Evolutionary conservation across 1,140 invertebrate species (phyloP), one percentile per base, ranked within the genome.

Genomic region (Drosophila sp.): DNA sequence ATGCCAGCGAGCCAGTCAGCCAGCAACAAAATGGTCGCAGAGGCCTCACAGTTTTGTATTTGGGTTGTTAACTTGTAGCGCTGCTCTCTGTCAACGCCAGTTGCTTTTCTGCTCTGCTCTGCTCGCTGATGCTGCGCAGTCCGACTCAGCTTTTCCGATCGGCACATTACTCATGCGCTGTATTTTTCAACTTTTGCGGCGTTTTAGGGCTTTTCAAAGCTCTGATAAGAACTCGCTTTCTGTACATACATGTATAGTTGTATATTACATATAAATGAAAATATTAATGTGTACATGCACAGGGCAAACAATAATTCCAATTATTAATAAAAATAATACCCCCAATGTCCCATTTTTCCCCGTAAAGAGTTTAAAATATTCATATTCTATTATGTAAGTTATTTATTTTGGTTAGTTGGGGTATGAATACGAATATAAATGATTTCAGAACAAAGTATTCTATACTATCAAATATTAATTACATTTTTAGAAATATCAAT

Each of bases 11-110:
- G 50, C 46, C 56, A 53, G 56, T 53, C 71, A 64, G 59, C 61
- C 73, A 61, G 43, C 78, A 83, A 84, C 76, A 83, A 84, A 84
- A 83, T 84, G 73, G 69, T 86, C 62, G 80, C 61, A 86, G 75
- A 73, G 74, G 69, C 78, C 76, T 73, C 80, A 76, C 80, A 79
- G 53, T 69, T 67, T 72, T 67, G 59, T 73, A 54, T 72, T 57
- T 72, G 66, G 72, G 34, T 69, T 81, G 78, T 86, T 86, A 84
- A 74, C 80, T 84, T 80, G 80, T 72, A 71, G 66, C 76, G 59
- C 70, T 71, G 51, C 66, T 38, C 66, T 41, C 38, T 78, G 53
- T 8, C 41, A n/a, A 5, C 32, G 32, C 16, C 75, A 77, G 69
- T 50, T 76, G 78, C 48, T 79, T 1, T 4, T 21, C 21, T 27